These are phyloP conservation scores for Rhynchonycteris naso DNA, from an alignment of 2,797 vertebrate genomes.

Conservation along the genomic window DNA sequence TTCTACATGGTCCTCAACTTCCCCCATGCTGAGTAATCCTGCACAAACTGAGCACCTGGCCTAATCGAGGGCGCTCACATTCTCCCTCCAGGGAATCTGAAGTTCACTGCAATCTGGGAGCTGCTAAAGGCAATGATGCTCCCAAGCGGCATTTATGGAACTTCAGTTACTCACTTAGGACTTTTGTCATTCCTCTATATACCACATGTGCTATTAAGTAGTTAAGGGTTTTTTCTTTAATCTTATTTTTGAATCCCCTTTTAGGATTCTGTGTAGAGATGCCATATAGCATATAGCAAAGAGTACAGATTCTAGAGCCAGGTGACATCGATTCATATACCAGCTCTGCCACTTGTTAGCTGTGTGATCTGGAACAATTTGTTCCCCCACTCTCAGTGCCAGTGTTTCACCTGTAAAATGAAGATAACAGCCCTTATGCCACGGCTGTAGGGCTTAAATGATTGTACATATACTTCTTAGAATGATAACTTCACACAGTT, in stretches of 20 bases:
- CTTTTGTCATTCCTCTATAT: background rate
- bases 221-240: slow-evolving; percentile 1
- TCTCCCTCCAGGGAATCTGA: slow-evolving; percentile 3
- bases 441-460: background rate
- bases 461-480: background rate
- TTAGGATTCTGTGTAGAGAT: background rate
- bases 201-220: background rate
- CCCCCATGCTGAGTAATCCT: background rate
- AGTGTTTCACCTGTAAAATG: background rate
- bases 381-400: background rate
- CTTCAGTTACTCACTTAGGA: background rate
- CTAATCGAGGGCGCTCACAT: background rate
- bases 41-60: background rate
- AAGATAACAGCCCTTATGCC: background rate
- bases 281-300: background rate
- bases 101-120: background rate
- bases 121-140: background rate
- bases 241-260: background rate
- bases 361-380: background rate
- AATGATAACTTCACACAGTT: background rate
- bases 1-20: background rate
- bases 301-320: background rate
- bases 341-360: background rate
- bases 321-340: background rate
- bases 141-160: background rate